phyloP scores from a whole-genome alignment of 2,797 vertebrate species.

The Coendou prehensilis region DNA sequence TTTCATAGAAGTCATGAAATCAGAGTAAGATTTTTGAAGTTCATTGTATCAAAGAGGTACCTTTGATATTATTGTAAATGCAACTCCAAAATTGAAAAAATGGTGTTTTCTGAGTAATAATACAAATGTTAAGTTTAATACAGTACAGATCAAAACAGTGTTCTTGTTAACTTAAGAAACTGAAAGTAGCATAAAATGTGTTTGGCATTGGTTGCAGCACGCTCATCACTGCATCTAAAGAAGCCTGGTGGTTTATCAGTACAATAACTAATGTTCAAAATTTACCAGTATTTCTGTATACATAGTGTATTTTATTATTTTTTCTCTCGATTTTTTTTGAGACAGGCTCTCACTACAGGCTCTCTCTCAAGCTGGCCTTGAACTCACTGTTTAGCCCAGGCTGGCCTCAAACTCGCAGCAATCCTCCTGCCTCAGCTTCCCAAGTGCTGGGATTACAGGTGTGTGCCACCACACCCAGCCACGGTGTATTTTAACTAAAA shows the following conservation, averaged over 20 bases:
- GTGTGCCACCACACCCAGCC: not conserved
- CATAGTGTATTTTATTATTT: not conserved
- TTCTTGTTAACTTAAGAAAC: constrained; percentile 55
- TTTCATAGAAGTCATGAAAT: constrained; percentile 46
- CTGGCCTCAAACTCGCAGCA: too few species aligned
- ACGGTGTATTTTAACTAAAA: not conserved
- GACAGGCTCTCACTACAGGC: not conserved
- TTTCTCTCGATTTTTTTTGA: not conserved
- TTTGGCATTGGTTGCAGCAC: constrained; percentile 56
- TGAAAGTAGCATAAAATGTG: constrained; percentile 62
- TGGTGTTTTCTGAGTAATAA: constrained; percentile 23
- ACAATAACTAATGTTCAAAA: not conserved
- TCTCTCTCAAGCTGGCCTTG: too few species aligned
- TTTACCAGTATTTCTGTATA: not conserved
- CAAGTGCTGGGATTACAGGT: not conserved
- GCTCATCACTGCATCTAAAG: constrained; percentile 49
- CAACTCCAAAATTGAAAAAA: constrained; percentile 50
- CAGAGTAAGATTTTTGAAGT: constrained; percentile 61
- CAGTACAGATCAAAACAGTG: not conserved
- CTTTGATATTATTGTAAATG: constrained; percentile 32
- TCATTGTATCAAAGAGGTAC: constrained; percentile 34
- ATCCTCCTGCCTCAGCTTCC: too few species aligned
- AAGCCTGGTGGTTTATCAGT: constrained; percentile 20
- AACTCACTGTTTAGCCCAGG: too few species aligned
- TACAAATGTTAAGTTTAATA: constrained; percentile 48